Evolutionary conservation across 2,888 invertebrate genomes (phyloP).

Genomic region (Nymphalis polychloros): DNA sequence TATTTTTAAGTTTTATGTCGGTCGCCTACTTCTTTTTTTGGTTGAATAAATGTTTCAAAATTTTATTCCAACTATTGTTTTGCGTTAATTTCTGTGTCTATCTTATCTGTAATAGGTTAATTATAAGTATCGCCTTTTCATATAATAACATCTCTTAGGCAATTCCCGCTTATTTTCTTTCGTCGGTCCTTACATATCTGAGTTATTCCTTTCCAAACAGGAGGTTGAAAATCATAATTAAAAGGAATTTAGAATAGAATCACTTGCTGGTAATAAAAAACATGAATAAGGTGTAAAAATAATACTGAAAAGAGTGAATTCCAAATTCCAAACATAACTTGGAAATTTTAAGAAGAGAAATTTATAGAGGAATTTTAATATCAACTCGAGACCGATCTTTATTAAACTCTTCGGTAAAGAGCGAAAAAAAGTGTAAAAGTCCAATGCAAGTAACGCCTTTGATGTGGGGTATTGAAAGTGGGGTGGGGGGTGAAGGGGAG

Average conservation of each 20-base stretch:
- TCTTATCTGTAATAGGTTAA: no score
- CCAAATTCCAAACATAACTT: slow-evolving; percentile 22
- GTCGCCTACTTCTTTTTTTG: not conserved
- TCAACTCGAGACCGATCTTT: slow-evolving; percentile 61
- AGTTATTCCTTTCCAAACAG: no score
- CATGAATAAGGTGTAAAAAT: slow-evolving; percentile 25
- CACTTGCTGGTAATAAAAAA: not conserved
- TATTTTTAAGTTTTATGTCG: slow-evolving; percentile 15
- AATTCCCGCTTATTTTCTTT: no score
- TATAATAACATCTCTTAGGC: no score
- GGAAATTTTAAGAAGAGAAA: slow-evolving; percentile 29
- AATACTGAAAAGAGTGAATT: slow-evolving; percentile 21
- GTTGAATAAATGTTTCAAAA: no score
- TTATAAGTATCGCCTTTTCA: no score
- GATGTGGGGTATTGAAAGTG: slow-evolving; percentile 35
- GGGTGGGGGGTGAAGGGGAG: slow-evolving; percentile 43
- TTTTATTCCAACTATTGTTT: no score
- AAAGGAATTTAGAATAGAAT: not conserved
- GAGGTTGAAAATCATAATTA: no score
- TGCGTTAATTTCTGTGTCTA: no score
- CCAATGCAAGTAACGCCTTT: slow-evolving; percentile 59
- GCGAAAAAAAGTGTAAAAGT: slow-evolving; percentile 51
- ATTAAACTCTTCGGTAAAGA: slow-evolving; percentile 60
- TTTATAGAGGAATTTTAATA: slow-evolving; percentile 71
- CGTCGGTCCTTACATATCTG: no score